These are phyloP conservation scores for Gasteruption jaculator DNA, from an alignment of 2,888 invertebrate species.

Conservation along the genomic window DNA sequence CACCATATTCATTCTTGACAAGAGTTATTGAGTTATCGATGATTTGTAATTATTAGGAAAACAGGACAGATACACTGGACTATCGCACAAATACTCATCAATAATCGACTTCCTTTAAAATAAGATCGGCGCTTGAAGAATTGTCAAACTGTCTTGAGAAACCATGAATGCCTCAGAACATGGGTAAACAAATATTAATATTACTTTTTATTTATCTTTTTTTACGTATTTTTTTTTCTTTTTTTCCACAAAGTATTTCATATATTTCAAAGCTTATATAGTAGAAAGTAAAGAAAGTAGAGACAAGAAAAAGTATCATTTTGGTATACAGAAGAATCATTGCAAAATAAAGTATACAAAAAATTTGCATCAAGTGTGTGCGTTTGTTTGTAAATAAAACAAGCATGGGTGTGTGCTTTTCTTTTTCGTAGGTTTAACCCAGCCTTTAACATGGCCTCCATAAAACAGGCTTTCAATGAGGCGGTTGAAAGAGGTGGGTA, in stretches of 20 bases:
- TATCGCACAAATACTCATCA: too few species aligned
- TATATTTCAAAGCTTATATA: constrained; percentile 3
- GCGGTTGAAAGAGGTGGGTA: constrained; percentile 85
- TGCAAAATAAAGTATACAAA: constrained; percentile 30
- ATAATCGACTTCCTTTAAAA: too few species aligned
- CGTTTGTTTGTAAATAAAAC: constrained; percentile 31
- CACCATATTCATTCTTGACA: too few species aligned
- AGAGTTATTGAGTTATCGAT: too few species aligned
- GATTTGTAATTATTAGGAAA: too few species aligned
- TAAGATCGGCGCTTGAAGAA: too few species aligned
- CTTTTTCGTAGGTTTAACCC: constrained; percentile 89
- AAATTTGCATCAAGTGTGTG: constrained; percentile 21
- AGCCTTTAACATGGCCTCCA: constrained; percentile 89
- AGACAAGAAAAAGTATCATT: background rate
- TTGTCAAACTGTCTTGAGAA: constrained; percentile 37
- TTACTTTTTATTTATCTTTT: constrained; percentile 9
- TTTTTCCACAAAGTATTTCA: constrained; percentile 1
- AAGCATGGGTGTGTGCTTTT: constrained; percentile 51
- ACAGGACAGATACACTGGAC: too few species aligned
- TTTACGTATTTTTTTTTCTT: constrained; percentile 1
- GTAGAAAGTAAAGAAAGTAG: constrained; percentile 10
- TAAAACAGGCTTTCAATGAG: constrained; percentile 92
- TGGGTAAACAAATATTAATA: constrained; percentile 58
- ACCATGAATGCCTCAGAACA: constrained; percentile 75
- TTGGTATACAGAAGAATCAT: constrained; percentile 26